A percentile compares a stretch with the other conserved stretches of the same genome.
Evolutionary conservation across 2,797 vertebrate genomes (phyloP).

Genomic region (Cyclopterus lumpus): DNA sequence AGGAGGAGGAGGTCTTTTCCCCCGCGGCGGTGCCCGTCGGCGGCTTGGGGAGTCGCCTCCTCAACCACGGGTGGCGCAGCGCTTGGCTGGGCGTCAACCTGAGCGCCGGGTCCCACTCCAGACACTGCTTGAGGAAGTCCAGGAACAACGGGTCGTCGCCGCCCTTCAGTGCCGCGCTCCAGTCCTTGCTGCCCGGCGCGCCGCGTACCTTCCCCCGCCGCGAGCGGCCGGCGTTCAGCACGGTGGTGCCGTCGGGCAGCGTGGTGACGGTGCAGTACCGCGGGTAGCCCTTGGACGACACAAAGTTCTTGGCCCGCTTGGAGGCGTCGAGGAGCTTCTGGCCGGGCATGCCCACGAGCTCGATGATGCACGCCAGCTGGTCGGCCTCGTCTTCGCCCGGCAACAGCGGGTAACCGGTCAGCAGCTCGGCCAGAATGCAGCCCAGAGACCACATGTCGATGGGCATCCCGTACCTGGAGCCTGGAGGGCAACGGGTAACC

Average conservation of each 20-base stretch:
- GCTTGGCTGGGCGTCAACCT: conserved; percentile 97
- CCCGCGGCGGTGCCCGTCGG: conserved; percentile 78
- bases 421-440: conserved; percentile 96
- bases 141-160: conserved; percentile 96
- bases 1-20: conserved; percentile 85
- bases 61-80: conserved; percentile 94
- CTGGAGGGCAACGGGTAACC: conserved; percentile 34
- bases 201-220: conserved; percentile 94
- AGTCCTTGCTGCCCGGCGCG: conserved; percentile 94
- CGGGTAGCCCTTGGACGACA: conserved; percentile 98
- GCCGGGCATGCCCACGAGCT: conserved; percentile 94
- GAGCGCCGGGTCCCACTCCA: conserved; percentile 95
- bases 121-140: conserved; percentile 98
- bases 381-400: conserved; percentile 99
- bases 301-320: conserved; percentile 98
- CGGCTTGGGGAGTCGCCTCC: conserved; percentile 95
- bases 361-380: conserved; percentile 98
- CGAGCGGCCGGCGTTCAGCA: conserved; percentile 93
- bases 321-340: conserved; percentile 95
- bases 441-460: conserved; percentile 99
- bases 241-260: conserved; percentile 90
- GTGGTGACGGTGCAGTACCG: conserved; percentile 96
- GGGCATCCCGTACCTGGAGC: conserved; percentile 97
- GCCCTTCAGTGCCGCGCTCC: conserved; percentile 93
- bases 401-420: conserved; percentile 95